These are phyloP conservation scores for Helicoverpa armigera DNA, from an alignment of 1,140 invertebrate species.

Conservation along the genomic window DNA sequence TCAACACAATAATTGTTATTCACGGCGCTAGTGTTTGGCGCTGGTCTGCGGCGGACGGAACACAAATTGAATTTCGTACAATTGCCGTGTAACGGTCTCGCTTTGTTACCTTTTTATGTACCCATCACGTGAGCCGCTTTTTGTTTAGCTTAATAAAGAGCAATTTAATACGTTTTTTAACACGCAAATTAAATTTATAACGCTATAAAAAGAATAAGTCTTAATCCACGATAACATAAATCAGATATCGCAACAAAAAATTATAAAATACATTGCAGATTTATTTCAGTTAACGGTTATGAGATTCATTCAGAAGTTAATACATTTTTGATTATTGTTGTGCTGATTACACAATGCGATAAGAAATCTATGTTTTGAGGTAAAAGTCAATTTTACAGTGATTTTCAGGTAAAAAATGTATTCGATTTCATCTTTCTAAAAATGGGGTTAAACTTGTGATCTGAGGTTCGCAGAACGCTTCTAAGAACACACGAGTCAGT, in stretches of 20 bases:
- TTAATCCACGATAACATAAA: conserved; percentile 35
- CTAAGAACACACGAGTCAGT: conserved; percentile 43
- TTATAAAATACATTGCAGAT: conserved; percentile 11
- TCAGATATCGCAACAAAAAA: conserved; percentile 24
- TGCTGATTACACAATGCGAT: conserved; percentile 28
- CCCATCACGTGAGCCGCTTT: conserved; percentile 32
- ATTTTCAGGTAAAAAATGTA: not conserved
- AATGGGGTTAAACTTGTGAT: not conserved
- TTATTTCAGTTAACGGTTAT: conserved; percentile 24
- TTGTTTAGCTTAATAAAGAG: conserved; percentile 46
- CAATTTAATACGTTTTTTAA: conserved; percentile 41
- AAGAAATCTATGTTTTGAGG: conserved; percentile 18
- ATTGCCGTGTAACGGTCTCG: conserved; percentile 60
- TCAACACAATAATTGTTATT: conserved; percentile 84
- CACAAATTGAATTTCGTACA: conserved; percentile 77
- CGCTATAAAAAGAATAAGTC: conserved; percentile 36
- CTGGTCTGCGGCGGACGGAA: conserved; percentile 67
- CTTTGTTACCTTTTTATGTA: conserved; percentile 52
- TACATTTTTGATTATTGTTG: conserved; percentile 24
- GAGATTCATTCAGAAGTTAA: conserved; percentile 26
- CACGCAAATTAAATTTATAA: conserved; percentile 49
- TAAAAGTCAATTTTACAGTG: not conserved
- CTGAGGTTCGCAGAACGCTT: conserved; percentile 7
- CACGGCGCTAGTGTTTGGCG: conserved; percentile 72
- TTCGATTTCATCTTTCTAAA: not conserved